These are phyloP conservation scores for Megaceryle alcyon DNA, from an alignment of 2,797 vertebrate species.

Conservation along the genomic window DNA sequence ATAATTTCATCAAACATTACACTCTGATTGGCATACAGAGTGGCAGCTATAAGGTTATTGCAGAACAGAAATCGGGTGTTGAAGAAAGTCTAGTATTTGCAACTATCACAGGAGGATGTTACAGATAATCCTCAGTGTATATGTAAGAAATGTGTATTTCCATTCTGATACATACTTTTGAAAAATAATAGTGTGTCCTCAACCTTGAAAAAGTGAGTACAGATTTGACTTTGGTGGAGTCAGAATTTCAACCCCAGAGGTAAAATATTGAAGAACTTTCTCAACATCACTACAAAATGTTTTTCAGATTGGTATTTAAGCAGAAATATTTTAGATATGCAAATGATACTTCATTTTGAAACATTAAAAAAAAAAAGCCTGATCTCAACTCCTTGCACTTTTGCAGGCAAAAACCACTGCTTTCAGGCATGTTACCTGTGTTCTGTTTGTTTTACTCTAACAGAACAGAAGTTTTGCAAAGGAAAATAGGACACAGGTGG, in stretches of 20 bases:
- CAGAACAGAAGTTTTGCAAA: background rate
- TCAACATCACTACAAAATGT: background rate
- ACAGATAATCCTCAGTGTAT: background rate
- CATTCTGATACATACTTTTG: background rate
- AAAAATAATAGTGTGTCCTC: background rate
- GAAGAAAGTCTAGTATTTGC: background rate
- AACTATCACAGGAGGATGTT: background rate
- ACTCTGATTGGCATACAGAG: background rate
- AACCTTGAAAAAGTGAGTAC: background rate
- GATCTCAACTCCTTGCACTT: background rate
- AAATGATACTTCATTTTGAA: constrained; percentile 2
- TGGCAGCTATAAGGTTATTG: background rate
- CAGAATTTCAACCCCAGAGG: background rate
- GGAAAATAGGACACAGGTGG: background rate
- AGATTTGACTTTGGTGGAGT: background rate
- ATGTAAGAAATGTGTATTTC: background rate
- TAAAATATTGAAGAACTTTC: constrained; percentile 11
- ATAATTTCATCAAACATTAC: background rate
- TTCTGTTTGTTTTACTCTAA: background rate
- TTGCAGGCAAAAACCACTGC: background rate
- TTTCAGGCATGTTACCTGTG: background rate
- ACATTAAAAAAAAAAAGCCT: background rate
- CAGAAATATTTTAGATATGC: constrained; percentile 30
- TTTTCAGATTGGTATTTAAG: constrained; percentile 1
- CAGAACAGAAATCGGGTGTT: background rate